Evolutionary conservation across 2,888 invertebrate species (phyloP).

Genomic region (Amitus sp.): DNA sequence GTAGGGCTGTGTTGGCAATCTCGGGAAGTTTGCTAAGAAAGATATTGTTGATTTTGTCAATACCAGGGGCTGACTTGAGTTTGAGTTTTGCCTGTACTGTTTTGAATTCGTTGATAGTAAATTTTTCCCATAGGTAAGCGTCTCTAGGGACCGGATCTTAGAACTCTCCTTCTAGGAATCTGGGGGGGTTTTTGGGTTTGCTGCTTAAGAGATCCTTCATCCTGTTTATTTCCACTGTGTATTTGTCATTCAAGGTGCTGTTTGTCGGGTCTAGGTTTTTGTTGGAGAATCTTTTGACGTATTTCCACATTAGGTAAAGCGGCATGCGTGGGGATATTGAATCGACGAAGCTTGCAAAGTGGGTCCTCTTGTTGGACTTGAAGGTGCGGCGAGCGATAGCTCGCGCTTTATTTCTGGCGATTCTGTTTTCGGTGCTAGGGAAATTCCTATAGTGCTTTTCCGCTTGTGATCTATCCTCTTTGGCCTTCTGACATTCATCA

Average conservation of each 20-base stretch:
- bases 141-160: background rate
- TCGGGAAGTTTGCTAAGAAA: background rate
- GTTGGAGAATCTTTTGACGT: background rate
- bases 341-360: background rate
- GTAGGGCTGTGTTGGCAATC: background rate
- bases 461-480: background rate
- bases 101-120: background rate
- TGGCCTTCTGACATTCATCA: background rate
- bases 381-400: background rate
- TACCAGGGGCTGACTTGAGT: background rate
- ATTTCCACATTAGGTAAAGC: background rate
- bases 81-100: too few species aligned
- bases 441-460: background rate
- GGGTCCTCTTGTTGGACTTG: background rate
- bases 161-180: background rate
- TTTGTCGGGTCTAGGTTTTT: background rate
- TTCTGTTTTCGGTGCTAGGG: background rate
- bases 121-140: background rate
- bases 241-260: background rate
- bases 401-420: background rate
- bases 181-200: background rate
- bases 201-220: background rate
- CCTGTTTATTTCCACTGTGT: background rate
- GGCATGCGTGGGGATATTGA: background rate
- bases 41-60: background rate